Evolutionary conservation across 2,797 vertebrate genomes (phyloP), one percentile per base, ranked within the genome.

Genomic region (Gila robusta): DNA sequence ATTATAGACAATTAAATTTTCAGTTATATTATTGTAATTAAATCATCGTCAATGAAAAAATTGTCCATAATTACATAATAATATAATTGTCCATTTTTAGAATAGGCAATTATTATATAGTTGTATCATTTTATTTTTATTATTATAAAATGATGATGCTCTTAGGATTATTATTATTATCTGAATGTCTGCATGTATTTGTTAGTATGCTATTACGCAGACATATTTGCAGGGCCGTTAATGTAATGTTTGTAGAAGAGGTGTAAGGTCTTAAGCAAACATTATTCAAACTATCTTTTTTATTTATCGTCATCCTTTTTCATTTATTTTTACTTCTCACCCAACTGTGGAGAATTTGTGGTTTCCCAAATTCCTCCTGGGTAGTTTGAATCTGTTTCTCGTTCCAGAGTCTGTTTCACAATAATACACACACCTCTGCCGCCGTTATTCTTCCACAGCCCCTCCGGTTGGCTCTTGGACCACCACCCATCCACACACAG

Each of bases 221-320:
- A 26, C 66, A 81, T 85, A 81, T 87, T 85, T 72, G 52, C 62
- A 69, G 41, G 47, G 56, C 28, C 17, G 85, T 85, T 83, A 71
- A 78, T 84, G 90, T 91, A 86, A 91, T 87, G 88, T 90, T 88
- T 81, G 64, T 62, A 88, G 88, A 74, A 89, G 28, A 78, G 47
- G 83, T 85, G 77, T 91, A 86, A 92, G 93, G 92, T 87, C 88
- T 92, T 90, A 89, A 92, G 74, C 93, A 89, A 91, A 91, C 86
- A 69, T 85, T 91, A 80, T 64, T 85, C 41, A 37, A 71, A 80
- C 76, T 62, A 37, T 71, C 83, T 62, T 41, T 72, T 71, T 41
- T 72, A 72, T 82, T 85, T 79, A 72, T 54, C 21, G 39, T 80
- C 66, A 62, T 79, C 52, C 76, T 62, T 49, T 49, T 49, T 9